These are phyloP conservation scores for Saiga tatarica DNA, from an alignment of 2,113 vertebrate species.

Conservation along the genomic window DNA sequence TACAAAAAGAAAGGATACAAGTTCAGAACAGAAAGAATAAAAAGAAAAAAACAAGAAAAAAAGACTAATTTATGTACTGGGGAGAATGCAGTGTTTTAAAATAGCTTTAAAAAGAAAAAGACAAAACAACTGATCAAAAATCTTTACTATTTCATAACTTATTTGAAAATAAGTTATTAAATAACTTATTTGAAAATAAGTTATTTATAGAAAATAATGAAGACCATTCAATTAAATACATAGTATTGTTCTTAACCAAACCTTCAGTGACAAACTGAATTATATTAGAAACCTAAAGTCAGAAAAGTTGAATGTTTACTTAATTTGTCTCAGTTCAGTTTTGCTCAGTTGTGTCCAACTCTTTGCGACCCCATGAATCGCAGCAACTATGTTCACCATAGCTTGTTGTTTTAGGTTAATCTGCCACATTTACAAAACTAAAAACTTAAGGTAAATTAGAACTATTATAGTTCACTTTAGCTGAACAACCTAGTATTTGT, in stretches of 20 bases:
- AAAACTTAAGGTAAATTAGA: slow-evolving; percentile 47
- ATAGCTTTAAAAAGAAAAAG: not conserved
- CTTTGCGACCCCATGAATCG: no score
- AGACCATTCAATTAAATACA: not conserved
- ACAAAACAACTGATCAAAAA: not conserved
- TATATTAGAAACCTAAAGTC: not conserved
- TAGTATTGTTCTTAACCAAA: not conserved
- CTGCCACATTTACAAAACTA: slow-evolving; percentile 18
- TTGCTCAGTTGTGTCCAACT: no score
- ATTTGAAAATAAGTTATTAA: slow-evolving; percentile 38
- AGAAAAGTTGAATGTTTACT: not conserved
- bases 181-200: slow-evolving; percentile 30
- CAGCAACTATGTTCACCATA: not conserved
- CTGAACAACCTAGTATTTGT: not conserved
- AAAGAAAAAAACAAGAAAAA: not conserved
- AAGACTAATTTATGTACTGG: not conserved
- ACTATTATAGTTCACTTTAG: slow-evolving; percentile 31
- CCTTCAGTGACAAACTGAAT: not conserved
- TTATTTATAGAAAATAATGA: slow-evolving; percentile 21
- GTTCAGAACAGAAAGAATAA: not conserved
- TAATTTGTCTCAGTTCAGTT: not conserved
- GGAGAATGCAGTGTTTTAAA: slow-evolving; percentile 11
- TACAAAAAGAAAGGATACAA: not conserved
- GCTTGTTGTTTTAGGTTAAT: not conserved
- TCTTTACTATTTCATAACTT: not conserved